Base-by-base conservation (phyloP, 2,113 vertebrate species). In the Syngnathus typhle region DNA sequence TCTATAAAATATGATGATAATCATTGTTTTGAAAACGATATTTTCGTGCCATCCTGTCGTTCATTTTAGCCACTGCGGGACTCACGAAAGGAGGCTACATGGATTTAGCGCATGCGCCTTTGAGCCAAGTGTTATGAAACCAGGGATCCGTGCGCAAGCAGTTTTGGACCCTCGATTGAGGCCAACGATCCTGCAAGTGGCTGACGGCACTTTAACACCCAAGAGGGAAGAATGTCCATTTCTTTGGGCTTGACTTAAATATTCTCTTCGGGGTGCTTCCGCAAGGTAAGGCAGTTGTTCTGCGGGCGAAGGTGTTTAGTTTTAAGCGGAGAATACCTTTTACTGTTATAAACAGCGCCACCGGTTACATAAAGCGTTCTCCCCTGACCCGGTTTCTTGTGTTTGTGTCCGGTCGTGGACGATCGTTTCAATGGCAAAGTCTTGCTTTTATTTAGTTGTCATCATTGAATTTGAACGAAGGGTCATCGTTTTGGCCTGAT, bases 241-340 rank as follows among this genome's bases (percentile, higher is more conserved):
- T 86, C 81, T 68, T 73, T 69, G 73, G 82, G 78, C 47, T 58
- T 81, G 79, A 87, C 79, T 85, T 90, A 89, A 76, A 79, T 27
- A 64, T 41, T 54, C 69, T 39, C 71, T 36, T 27, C 49, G 52
- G 66, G 71, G 74, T 66, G 64, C 68, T 74, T 65, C 70, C 52
- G n/a, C 63, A 51, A 84, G 89, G 90, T 89, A 80, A 77, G 75
- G 15, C n/a, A 5, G 0, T 43, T 46, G 64, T 27, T 7, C 36
- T 1, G 8, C 1, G 0, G 9, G 27, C n/a, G 32, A 65, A 37
- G 27, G 13, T 23, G 16, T 23, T 61, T 39, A 7, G 51, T 72
- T 67, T 2, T 0, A 67, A 46, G 16, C 16, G 11, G 44, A 18
- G 7, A 60, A 19, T 13, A 19, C 32, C 32, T 59, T 37, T 3